phyloP scores from a whole-genome alignment of 2,888 invertebrate genomes.

The Lysandra bellargus region DNA sequence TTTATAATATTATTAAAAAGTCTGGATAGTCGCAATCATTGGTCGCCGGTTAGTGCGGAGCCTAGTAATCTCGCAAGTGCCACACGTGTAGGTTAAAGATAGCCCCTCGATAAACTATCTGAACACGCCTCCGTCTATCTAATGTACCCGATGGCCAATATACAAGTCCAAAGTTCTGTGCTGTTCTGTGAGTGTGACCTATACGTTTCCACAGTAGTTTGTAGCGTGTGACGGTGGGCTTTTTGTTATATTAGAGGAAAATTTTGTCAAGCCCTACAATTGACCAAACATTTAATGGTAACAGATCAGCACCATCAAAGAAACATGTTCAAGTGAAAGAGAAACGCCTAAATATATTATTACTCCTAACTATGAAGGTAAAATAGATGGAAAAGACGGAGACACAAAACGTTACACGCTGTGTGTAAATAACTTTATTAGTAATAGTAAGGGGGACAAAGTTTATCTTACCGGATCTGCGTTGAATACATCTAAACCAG shows the following conservation, averaged over 20 bases:
- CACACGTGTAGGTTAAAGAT: constrained; percentile 1
- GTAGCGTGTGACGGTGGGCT: not conserved
- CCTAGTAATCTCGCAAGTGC: not conserved
- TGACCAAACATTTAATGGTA: too few species aligned
- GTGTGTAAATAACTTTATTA: too few species aligned
- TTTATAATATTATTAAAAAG: not conserved
- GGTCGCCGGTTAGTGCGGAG: not conserved
- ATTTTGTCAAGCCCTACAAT: too few species aligned
- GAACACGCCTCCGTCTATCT: not conserved
- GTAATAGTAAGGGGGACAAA: not conserved
- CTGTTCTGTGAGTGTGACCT: not conserved
- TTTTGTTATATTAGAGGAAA: not conserved
- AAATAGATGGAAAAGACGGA: too few species aligned
- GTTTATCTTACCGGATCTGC: constrained; percentile 8
- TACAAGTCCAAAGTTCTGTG: constrained; percentile 5
- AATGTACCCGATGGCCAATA: not conserved
- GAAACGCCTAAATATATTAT: too few species aligned
- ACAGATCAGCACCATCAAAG: too few species aligned
- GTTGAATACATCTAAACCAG: not conserved
- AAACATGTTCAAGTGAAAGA: too few species aligned
- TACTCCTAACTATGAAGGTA: too few species aligned
- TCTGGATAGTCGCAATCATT: not conserved
- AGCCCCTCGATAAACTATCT: constrained; percentile 10
- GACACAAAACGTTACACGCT: too few species aligned
- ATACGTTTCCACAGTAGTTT: not conserved